These are phyloP conservation scores for Nibea albiflora DNA, from an alignment of 2,113 vertebrate genomes.

Conservation along the genomic window DNA sequence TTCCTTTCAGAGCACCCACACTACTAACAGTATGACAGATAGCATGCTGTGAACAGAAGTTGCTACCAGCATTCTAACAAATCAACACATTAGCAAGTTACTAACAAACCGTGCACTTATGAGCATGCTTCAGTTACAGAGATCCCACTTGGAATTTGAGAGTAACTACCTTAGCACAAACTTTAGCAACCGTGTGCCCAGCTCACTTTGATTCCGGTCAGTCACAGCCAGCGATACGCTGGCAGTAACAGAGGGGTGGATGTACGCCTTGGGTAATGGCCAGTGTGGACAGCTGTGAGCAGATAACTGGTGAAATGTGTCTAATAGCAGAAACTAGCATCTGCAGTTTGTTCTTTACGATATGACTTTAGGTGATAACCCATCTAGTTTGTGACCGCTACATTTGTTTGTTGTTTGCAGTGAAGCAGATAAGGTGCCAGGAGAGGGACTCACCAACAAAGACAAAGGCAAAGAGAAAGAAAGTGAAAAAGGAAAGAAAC, in stretches of 20 bases:
- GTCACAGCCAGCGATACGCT: background rate
- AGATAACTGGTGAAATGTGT: background rate
- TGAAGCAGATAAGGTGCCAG: slow-evolving; percentile 59
- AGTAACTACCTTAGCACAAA: slow-evolving; percentile 1
- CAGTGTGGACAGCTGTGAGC: slow-evolving; percentile 4
- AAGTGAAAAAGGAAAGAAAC: slow-evolving; percentile 47
- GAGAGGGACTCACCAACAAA: slow-evolving; percentile 56
- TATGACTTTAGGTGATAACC: background rate
- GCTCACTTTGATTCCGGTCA: background rate
- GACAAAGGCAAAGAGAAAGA: slow-evolving; percentile 62
- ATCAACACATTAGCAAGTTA: slow-evolving; percentile 49
- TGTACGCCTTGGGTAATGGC: background rate
- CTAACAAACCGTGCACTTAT: slow-evolving; percentile 59
- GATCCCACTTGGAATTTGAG: background rate
- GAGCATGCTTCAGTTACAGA: slow-evolving; percentile 57
- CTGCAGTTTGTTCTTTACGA: background rate
- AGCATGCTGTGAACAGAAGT: slow-evolving; percentile 62
- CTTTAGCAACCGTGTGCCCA: background rate
- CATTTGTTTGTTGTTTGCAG: slow-evolving; percentile 54
- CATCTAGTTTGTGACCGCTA: background rate
- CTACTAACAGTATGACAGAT: slow-evolving; percentile 65
- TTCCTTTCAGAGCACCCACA: slow-evolving; percentile 42
- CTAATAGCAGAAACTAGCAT: slow-evolving; percentile 1
- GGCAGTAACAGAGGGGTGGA: background rate
- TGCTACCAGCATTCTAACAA: slow-evolving; percentile 61